Base-by-base conservation (phyloP, 1,140 invertebrate species). In the Aricia agestis region DNA sequence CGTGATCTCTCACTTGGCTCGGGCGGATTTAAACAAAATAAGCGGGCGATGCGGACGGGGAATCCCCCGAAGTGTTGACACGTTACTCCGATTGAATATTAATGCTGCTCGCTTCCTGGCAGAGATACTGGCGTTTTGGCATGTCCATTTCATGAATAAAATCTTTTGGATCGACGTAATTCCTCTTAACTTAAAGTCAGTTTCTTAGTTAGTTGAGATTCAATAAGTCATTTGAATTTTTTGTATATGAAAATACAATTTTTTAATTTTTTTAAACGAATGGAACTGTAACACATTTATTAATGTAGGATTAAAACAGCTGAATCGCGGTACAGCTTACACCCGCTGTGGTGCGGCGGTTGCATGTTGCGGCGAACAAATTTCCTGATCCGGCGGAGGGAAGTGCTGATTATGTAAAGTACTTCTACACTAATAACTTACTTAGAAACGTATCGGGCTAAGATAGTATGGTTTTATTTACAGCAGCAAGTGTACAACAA, bases 1-100 rank as follows among this genome's bases (percentile, higher is more conserved):
- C 72, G 41, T 74, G 72, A 71, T 74, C 70, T 71, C 25, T 66
- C 66, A 69, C 65, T 31, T 70, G 41, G 25, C 57, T 41, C 42
- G 59, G 63, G 42, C 66, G 36, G 58, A 63, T 63, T 63, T 19
- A 63, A 63, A 63, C 59, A 63, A 63, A 63, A 63, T 63, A 19
- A 18, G 10, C 17, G 19, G 5, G 10, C 18, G 18, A 17, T 59
- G n/a, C 18, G 18, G 19, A 63, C 17, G 59, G 4, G 59, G 10
- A 63, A 11, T 63, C n/a, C 58, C 58, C 58, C 58, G 58, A 19
- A 59, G 58, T 59, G 58, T 63, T 63, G 59, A 63, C 59, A 63
- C 59, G 59, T 17, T 6, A 19, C 19, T 52, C 59, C 18, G 18
- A 11, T 63, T 63, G 59, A 52, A 52, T 52, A 52, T 52, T 52